Evolutionary conservation across 2,113 vertebrate genomes (phyloP).

Genomic region (Sialia sialis): DNA sequence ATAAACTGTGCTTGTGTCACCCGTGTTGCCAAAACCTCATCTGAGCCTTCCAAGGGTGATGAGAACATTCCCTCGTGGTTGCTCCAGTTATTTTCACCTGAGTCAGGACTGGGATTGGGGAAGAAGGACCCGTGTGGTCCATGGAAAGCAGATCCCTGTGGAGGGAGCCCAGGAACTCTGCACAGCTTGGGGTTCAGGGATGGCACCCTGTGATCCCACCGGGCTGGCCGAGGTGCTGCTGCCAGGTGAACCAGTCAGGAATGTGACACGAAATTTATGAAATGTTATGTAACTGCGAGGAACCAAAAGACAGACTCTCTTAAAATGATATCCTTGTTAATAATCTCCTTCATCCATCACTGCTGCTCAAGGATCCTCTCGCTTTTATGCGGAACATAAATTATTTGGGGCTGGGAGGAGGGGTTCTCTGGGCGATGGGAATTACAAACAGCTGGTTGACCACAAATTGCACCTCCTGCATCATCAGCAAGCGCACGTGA

Average conservation of each 20-base stretch:
- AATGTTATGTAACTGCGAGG: not conserved
- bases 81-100: not conserved
- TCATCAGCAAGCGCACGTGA: fast-evolving
- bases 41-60: not conserved
- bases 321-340: slow-evolving; percentile 47
- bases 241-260: not conserved
- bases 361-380: slow-evolving; percentile 39
- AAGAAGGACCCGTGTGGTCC: fast-evolving
- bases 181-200: not conserved
- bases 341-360: slow-evolving; percentile 60
- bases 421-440: not conserved
- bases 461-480: slow-evolving; percentile 5
- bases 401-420: not conserved
- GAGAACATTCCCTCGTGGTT: not conserved
- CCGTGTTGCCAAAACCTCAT: not conserved
- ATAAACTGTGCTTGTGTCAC: not conserved
- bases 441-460: slow-evolving; percentile 42
- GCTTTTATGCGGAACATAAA: slow-evolving; percentile 20
- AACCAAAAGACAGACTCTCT: slow-evolving; percentile 34
- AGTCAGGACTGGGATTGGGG: fast-evolving
- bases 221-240: not conserved
- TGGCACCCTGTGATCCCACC: fast-evolving
- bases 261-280: not conserved
- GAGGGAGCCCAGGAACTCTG: not conserved
- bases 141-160: fast-evolving